Percentiles rank a stretch among this genome's conserved stretches.
Evolutionary conservation across 1,140 invertebrate species (phyloP).

Genomic region (Pseudomyrmex cubaensis): DNA sequence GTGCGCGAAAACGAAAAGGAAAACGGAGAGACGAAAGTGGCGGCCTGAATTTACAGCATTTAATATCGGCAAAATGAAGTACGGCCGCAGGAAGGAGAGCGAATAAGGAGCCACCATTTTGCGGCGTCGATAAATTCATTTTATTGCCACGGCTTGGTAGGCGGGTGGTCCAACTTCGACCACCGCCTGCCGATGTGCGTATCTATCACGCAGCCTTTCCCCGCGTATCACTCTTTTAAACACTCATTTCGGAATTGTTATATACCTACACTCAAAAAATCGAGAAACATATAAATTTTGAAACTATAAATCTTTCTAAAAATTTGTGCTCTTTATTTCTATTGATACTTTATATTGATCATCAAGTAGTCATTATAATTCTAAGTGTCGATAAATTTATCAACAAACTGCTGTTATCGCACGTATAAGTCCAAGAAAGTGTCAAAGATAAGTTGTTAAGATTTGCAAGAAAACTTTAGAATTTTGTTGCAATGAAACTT

Average conservation of each 20-base stretch:
- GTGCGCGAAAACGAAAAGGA: conserved; percentile 8
- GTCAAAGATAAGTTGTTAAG: not conserved
- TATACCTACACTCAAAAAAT: too few species aligned
- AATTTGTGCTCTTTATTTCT: too few species aligned
- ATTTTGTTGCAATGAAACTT: not conserved
- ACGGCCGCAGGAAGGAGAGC: conserved; percentile 61
- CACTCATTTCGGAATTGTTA: not conserved
- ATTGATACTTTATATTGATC: too few species aligned
- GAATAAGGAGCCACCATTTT: conserved; percentile 75
- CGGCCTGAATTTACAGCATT: conserved; percentile 71
- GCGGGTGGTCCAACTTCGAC: conserved; percentile 67
- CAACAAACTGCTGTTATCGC: too few species aligned
- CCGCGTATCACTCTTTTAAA: conserved; percentile 40
- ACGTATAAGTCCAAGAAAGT: not conserved
- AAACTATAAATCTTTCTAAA: too few species aligned
- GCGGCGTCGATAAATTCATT: conserved; percentile 79
- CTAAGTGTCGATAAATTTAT: too few species aligned
- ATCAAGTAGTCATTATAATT: too few species aligned
- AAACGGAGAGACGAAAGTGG: conserved; percentile 22
- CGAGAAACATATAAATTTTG: too few species aligned
- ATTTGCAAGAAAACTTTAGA: conserved; percentile 34
- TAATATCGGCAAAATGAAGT: conserved; percentile 80
- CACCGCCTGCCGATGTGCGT: conserved; percentile 54
- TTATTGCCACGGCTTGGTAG: conserved; percentile 74
- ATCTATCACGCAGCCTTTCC: conserved; percentile 36